These are phyloP conservation scores for Chromobotia macracanthus DNA, from an alignment of 2,797 vertebrate genomes.

Conservation along the genomic window DNA sequence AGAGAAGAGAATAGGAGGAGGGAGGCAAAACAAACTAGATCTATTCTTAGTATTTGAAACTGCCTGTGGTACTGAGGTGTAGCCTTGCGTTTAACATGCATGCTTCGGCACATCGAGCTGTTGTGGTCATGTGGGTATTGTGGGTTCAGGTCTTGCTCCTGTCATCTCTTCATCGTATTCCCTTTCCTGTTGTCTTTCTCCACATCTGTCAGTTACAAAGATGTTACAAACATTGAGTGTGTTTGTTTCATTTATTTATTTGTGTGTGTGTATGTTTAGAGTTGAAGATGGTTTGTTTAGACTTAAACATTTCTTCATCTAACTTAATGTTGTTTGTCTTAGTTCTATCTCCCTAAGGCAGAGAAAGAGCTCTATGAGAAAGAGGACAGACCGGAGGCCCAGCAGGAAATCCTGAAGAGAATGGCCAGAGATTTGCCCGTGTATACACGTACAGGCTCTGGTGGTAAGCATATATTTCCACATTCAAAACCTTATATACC, in stretches of 20 bases:
- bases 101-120: not conserved
- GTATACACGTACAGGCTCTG: slow-evolving; percentile 50
- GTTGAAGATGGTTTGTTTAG: not conserved
- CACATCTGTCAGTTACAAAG: not conserved
- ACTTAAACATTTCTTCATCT: not conserved
- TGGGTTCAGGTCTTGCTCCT: not conserved
- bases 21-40: not conserved
- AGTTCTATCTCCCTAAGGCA: slow-evolving; percentile 83
- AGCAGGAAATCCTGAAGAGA: slow-evolving; percentile 66
- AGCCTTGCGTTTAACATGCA: not conserved
- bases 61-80: not conserved
- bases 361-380: slow-evolving; percentile 92
- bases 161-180: too few species aligned
- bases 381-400: slow-evolving; percentile 85
- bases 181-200: not conserved
- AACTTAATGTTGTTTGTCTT: slow-evolving; percentile 6
- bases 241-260: not conserved
- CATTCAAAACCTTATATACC: not conserved
- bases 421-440: slow-evolving; percentile 58
- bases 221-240: not conserved
- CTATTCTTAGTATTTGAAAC: not conserved
- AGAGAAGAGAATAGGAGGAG: slow-evolving; percentile 16
- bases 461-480: slow-evolving; percentile 39
- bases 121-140: not conserved
- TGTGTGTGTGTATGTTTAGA: not conserved